Base-by-base conservation (phyloP, 2,888 invertebrate species). In the Altica lythri region DNA sequence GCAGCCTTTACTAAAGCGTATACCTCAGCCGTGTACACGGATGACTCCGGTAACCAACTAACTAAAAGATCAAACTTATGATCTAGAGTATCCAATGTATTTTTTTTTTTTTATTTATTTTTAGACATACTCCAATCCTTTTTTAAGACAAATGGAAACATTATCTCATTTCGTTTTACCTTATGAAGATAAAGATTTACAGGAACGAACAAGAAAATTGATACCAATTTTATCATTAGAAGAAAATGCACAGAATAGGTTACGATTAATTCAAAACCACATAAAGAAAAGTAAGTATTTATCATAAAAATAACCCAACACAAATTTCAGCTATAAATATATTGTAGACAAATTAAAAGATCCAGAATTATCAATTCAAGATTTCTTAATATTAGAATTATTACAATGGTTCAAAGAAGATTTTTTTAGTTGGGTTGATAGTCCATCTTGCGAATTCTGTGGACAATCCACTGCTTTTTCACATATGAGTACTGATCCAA, bases 371-470 rank as follows among this genome's bases (percentile, higher is more conserved):
- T 79, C 83, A 0, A 79, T 85, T 52, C 84, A 87, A 61, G 90
- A 94, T 71, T 82, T 90, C 1, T 70, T 94, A 1, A 75, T 97
- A 0, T 75, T 88, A 48, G 92, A 93, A 72, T 75, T 98, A 29
- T 75, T 95, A 34, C 78, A 80, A 30, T 99, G 99, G 98, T 99
- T 96, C 76, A 97, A 97, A 75, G 79, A 83, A 25, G 85, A 88
- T 49, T 98, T 96, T 79, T 99, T 99, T 74, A 78, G 80, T 38
- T 99, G 98, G 99, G 84, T 95, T 14, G 88, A 96, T 75, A 79
- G 80, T 61, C 87, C 91, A 0, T 71, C 77, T 0, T 98, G 98
- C 72, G 77, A 80, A 4, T 68, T 69, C 0, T 98, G 97, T 71
- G 80, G 79, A 0, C 82, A 80, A 0, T 71, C 77, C 35, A 83